These are phyloP conservation scores for Mus pahari DNA, from an alignment of 2,113 vertebrate species.

Conservation along the genomic window DNA sequence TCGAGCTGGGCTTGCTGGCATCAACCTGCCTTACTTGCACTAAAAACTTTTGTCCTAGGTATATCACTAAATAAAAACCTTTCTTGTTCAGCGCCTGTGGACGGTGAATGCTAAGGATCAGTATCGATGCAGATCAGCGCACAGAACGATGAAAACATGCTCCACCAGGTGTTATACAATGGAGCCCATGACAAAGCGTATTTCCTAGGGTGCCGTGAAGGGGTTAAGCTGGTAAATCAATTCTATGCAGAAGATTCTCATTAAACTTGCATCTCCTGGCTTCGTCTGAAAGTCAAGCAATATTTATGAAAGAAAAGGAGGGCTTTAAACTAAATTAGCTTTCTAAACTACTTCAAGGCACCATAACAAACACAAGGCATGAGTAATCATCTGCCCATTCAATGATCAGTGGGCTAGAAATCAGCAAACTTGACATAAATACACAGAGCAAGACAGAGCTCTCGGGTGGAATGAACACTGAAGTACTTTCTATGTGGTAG, in stretches of 20 bases:
- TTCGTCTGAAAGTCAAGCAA: constrained; percentile 23
- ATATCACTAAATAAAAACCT: constrained; percentile 32
- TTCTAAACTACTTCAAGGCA: constrained; percentile 45
- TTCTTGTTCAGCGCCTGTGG: background rate
- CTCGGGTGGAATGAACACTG: constrained; percentile 11
- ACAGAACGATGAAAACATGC: constrained; percentile 38
- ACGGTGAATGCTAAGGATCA: constrained; percentile 1
- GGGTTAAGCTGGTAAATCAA: constrained; percentile 34
- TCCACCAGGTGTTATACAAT: constrained; percentile 4
- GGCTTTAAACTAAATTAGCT: constrained; percentile 47
- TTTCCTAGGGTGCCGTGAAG: constrained; percentile 15
- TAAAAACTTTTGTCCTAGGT: background rate
- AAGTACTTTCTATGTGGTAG: background rate
- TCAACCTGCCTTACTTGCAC: background rate
- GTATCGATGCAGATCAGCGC: constrained; percentile 26
- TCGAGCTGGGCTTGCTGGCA: background rate
- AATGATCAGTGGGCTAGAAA: constrained; percentile 16
- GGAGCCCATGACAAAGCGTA: background rate
- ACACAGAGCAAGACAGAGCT: constrained; percentile 20
- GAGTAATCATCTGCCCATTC: constrained; percentile 35
- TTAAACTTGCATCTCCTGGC: constrained; percentile 46
- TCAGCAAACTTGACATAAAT: constrained; percentile 46
- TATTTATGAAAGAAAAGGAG: constrained; percentile 46
- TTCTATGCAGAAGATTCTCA: constrained; percentile 48
- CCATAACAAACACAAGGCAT: constrained; percentile 8